Conservation (phyloP, 1,140 invertebrate genomes). For the Aphis craccivora region DNA sequence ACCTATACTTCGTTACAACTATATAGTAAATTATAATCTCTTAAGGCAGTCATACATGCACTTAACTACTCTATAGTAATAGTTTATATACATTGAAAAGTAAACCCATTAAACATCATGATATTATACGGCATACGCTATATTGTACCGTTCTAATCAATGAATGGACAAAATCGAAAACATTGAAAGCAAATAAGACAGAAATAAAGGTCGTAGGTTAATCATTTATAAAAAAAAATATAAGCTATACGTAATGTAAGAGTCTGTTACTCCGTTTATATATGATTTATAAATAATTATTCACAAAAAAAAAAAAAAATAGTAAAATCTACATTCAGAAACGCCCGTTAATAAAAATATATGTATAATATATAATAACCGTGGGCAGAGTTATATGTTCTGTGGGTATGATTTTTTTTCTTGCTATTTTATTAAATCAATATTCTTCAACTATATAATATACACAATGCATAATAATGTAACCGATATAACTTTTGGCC, state of each 20-base stretch:
- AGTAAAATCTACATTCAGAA: slow-evolving; percentile 8
- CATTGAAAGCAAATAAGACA: slow-evolving; percentile 1
- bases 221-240: neutral
- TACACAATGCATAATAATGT: neutral
- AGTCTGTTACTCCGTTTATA: neutral
- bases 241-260: neutral
- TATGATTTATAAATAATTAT: slow-evolving; percentile 10
- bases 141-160: neutral
- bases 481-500: slow-evolving; percentile 6
- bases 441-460: slow-evolving; percentile 13
- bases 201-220: neutral
- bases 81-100: neutral
- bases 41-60: neutral
- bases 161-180: neutral
- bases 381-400: slow-evolving; percentile 21
- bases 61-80: neutral
- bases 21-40: neutral
- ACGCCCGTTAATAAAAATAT: slow-evolving; percentile 23
- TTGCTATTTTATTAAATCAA: slow-evolving; percentile 29
- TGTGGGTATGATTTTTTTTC: slow-evolving; percentile 6
- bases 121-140: neutral
- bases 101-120: neutral
- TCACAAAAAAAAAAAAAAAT: slow-evolving; percentile 13
- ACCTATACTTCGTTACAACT: neutral
- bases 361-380: neutral